Evolutionary conservation across 1,140 invertebrate species (phyloP).

Genomic region (Euglossa dilemma): DNA sequence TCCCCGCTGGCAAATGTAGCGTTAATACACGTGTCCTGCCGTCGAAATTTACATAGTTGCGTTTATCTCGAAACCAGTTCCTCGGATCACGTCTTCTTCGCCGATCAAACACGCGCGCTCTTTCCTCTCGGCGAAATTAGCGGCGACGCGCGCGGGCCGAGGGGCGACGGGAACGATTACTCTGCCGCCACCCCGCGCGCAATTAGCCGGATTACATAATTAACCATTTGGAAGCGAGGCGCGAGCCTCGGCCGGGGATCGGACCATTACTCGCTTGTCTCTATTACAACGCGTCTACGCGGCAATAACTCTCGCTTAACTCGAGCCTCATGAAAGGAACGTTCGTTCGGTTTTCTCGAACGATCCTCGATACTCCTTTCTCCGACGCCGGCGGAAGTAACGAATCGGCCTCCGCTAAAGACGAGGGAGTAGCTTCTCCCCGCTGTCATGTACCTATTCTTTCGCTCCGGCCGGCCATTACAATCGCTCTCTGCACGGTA

Average conservation of each 20-base stretch:
- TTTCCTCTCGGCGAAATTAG: neutral
- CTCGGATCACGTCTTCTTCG: conserved; percentile 36
- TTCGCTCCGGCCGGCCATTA: conserved; percentile 41
- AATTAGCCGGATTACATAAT: conserved; percentile 43
- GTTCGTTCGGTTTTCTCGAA: conserved; percentile 28
- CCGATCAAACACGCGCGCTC: conserved; percentile 32
- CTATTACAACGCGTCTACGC: conserved; percentile 31
- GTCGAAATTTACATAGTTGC: conserved; percentile 64
- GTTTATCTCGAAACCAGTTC: conserved; percentile 53
- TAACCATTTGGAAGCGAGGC: conserved; percentile 17
- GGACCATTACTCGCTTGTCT: conserved; percentile 47
- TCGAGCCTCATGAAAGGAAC: conserved; percentile 42
- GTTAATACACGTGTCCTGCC: conserved; percentile 60
- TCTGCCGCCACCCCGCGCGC: neutral
- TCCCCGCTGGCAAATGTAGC: conserved; percentile 61
- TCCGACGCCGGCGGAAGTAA: conserved; percentile 49
- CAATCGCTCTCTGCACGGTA: conserved; percentile 56
- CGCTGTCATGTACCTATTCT: conserved; percentile 38
- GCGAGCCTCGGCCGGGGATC: conserved; percentile 1
- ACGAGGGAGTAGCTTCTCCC: conserved; percentile 47
- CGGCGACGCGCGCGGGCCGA: too few relatives aligned
- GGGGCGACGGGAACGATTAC: neutral
- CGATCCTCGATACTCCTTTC: conserved; percentile 29
- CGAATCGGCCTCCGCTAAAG: conserved; percentile 23
- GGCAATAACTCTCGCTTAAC: conserved; percentile 53